Evolutionary conservation across 2,797 vertebrate genomes (phyloP), one percentile per base, ranked within the genome.

Genomic region (Pteropus rufus): DNA sequence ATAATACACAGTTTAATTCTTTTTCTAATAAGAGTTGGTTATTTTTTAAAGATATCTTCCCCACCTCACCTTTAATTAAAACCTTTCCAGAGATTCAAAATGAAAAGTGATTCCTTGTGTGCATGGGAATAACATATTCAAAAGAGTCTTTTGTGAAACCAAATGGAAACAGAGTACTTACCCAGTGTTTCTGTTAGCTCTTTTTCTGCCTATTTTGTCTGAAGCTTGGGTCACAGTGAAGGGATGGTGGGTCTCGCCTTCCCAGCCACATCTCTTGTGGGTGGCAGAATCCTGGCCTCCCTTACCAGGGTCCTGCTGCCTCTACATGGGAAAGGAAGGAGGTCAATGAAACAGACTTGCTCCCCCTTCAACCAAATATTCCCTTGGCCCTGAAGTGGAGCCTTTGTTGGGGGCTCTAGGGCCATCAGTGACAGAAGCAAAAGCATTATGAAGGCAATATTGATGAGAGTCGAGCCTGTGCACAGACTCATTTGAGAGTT

Each of bases 381-480:
- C 9, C 2, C 69, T 44, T 12, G 86, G 34, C 21, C 65, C 72
- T 65, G 87, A 93, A 89, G 88, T 75, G 72, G 49, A 49, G 72
- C 65, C 91, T 96, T 93, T 93, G 97, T 85, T 69, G 92, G 44
- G 26, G 21, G 41, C 23, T 46, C 39, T 11, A n/a, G 49, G 29
- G 56, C 41, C 70, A 15, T 52, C n/a, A 46, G 82, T n/a, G 65
- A 44, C 36, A 31, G 70, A 93, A 73, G 92, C 36, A 79, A 80
- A 65, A 46, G 31, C 23, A 14, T 94, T 56, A 19, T 23, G 69
- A 76, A 76, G 65, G 76, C 29, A 2, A 1, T 24, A 21, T 41
- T 56, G 29, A 26, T 52, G 52, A 39, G 60, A 65, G 34, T 15
- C 5, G 15, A n/a, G 34, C 46, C 34, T 24, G n/a, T 34, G 15